These are phyloP conservation scores for Acromyrmex charruanus DNA, from an alignment of 1,140 invertebrate genomes.

Conservation along the genomic window DNA sequence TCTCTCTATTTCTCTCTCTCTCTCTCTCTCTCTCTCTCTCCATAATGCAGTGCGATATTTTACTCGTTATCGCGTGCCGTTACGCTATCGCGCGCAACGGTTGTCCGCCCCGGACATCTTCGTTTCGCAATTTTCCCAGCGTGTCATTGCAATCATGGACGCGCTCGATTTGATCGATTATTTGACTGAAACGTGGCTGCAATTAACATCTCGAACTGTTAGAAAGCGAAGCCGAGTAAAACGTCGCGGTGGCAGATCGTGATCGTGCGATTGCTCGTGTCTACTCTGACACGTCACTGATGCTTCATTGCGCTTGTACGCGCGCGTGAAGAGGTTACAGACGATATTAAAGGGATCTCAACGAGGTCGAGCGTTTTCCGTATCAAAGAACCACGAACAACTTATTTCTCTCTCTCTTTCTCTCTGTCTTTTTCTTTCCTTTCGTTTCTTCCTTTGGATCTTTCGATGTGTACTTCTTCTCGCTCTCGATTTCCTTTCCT, in stretches of 20 bases:
- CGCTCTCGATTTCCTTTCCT: slow-evolving; percentile 21
- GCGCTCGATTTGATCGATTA: slow-evolving; percentile 34
- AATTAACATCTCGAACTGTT: slow-evolving; percentile 38
- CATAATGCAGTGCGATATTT: slow-evolving; percentile 38
- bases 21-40: slow-evolving; percentile 20
- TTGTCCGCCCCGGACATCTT: slow-evolving; percentile 49
- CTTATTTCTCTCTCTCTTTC: slow-evolving; percentile 75
- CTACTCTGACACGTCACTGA: slow-evolving; percentile 47
- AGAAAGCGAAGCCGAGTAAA: slow-evolving; percentile 19
- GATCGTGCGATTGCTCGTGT: slow-evolving; percentile 72
- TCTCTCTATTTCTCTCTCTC: slow-evolving; percentile 2
- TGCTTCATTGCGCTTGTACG: slow-evolving; percentile 29
- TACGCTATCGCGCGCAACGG: slow-evolving; percentile 47
- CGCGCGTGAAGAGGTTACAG: slow-evolving; percentile 8
- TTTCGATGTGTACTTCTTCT: neutral
- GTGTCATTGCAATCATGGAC: slow-evolving; percentile 20
- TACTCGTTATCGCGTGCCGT: slow-evolving; percentile 54
- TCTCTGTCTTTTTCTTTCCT: neutral
- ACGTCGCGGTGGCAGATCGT: neutral
- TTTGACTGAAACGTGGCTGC: slow-evolving; percentile 11
- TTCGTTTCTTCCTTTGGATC: neutral
- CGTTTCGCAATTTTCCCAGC: slow-evolving; percentile 38
- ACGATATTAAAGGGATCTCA: slow-evolving; percentile 79
- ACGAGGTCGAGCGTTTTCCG: slow-evolving; percentile 70
- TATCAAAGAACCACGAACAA: slow-evolving; percentile 83